phyloP scores from a whole-genome alignment of 2,888 invertebrate genomes.

The Torymus auratus region DNA sequence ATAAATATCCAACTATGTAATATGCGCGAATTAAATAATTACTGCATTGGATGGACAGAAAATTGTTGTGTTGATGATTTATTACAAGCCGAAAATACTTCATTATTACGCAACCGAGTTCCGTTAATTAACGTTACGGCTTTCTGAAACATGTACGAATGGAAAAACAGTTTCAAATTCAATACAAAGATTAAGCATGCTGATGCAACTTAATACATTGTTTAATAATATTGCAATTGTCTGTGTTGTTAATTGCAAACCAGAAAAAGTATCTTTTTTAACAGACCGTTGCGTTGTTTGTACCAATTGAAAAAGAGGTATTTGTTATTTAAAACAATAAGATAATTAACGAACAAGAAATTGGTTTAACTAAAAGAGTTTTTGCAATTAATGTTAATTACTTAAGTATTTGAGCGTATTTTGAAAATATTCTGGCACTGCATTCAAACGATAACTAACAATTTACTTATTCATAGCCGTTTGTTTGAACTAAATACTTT shows the following conservation, averaged over 20 bases:
- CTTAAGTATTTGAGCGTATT: too few relatives aligned
- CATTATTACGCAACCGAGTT: constrained; percentile 7
- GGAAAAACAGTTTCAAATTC: neutral
- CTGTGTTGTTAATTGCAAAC: neutral
- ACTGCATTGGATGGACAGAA: neutral
- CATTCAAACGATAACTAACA: too few relatives aligned
- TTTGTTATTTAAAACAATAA: neutral
- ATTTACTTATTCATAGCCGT: too few relatives aligned
- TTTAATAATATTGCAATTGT: constrained; percentile 14
- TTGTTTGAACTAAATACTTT: too few relatives aligned
- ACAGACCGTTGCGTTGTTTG: too few relatives aligned
- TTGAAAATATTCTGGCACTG: too few relatives aligned
- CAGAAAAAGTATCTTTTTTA: neutral
- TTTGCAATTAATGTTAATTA: too few relatives aligned
- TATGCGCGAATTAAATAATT: too few relatives aligned
- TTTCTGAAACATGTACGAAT: constrained; percentile 1
- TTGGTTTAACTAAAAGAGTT: neutral
- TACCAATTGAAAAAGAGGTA: too few relatives aligned
- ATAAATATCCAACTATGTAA: too few relatives aligned
- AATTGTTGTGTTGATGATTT: constrained; percentile 6
- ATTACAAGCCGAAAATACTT: constrained; percentile 20
- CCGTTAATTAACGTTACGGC: constrained; percentile 9
- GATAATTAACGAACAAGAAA: neutral
- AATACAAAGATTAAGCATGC: constrained; percentile 2
- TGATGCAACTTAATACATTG: neutral